Percentiles rank a stretch among this genome's conserved stretches.
phyloP scores from a whole-genome alignment of 2,113 vertebrate species.

The Camelus bactrianus region DNA sequence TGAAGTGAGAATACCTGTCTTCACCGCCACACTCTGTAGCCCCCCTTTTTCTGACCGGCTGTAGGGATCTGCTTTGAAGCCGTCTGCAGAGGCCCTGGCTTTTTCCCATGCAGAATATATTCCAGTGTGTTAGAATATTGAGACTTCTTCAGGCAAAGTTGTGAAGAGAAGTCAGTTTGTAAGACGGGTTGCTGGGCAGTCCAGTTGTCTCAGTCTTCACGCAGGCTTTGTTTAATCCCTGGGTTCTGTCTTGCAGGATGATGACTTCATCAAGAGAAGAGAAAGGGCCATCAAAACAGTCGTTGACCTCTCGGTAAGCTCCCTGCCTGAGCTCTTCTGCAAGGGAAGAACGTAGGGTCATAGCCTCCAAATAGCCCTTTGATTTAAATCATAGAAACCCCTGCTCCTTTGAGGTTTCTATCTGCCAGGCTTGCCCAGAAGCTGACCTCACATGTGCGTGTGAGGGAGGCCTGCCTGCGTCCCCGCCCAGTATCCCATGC shows the following conservation, averaged over 20 bases:
- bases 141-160: background rate
- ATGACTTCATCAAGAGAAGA: constrained; percentile 93
- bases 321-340: background rate
- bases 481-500: background rate
- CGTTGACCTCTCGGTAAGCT: constrained; percentile 92
- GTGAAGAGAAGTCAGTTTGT: background rate
- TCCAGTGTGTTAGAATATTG: background rate
- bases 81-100: background rate
- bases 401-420: background rate
- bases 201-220: background rate
- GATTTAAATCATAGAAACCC: constrained; percentile 32
- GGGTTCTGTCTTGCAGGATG: constrained; percentile 89
- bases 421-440: background rate
- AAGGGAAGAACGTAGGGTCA: background rate
- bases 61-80: background rate
- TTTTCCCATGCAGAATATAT: background rate
- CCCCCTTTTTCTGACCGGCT: background rate
- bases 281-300: constrained; percentile 91
- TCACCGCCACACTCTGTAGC: fast-evolving
- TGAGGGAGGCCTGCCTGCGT: background rate
- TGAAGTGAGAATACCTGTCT: background rate
- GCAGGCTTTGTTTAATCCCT: constrained; percentile 13
- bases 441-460: background rate
- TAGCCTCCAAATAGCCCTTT: background rate
- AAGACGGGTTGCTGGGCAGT: background rate